Evolutionary conservation across 2,113 vertebrate genomes (phyloP).

Genomic region (Morone saxatilis): DNA sequence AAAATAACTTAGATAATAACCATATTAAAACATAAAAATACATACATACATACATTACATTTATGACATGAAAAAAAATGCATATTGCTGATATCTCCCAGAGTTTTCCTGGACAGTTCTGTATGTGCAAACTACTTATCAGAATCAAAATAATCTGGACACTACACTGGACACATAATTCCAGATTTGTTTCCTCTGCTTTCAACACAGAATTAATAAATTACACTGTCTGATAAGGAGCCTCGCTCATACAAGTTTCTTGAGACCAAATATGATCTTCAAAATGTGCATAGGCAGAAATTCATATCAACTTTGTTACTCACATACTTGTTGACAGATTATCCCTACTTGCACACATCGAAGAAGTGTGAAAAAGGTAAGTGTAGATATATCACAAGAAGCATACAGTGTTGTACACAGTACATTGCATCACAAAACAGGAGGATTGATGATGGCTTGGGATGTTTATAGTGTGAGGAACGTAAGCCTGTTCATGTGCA

Average conservation of each 20-base stretch:
- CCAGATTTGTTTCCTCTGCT: slow-evolving; percentile 45
- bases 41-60: slow-evolving; percentile 80
- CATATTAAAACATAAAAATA: slow-evolving; percentile 85
- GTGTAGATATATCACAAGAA: slow-evolving; percentile 46
- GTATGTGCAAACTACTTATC: slow-evolving; percentile 83
- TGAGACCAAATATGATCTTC: slow-evolving; percentile 53
- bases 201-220: slow-evolving; percentile 77
- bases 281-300: slow-evolving; percentile 55
- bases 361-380: slow-evolving; percentile 58
- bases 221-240: slow-evolving; percentile 73
- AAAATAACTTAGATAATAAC: slow-evolving; percentile 88
- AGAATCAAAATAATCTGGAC: slow-evolving; percentile 62
- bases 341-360: slow-evolving; percentile 44
- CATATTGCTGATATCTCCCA: slow-evolving; percentile 78
- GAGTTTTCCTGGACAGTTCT: slow-evolving; percentile 79
- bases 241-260: slow-evolving; percentile 53
- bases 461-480: slow-evolving; percentile 60
- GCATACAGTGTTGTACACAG: slow-evolving; percentile 43
- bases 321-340: slow-evolving; percentile 49
- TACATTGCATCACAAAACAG: slow-evolving; percentile 62
- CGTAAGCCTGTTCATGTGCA: slow-evolving; percentile 48
- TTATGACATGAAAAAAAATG: slow-evolving; percentile 77
- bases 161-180: slow-evolving; percentile 62
- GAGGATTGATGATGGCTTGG: slow-evolving; percentile 57
- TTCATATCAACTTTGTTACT: slow-evolving; percentile 37